These are phyloP conservation scores for Sturnus vulgaris DNA, from an alignment of 2,113 vertebrate genomes.

Conservation along the genomic window DNA sequence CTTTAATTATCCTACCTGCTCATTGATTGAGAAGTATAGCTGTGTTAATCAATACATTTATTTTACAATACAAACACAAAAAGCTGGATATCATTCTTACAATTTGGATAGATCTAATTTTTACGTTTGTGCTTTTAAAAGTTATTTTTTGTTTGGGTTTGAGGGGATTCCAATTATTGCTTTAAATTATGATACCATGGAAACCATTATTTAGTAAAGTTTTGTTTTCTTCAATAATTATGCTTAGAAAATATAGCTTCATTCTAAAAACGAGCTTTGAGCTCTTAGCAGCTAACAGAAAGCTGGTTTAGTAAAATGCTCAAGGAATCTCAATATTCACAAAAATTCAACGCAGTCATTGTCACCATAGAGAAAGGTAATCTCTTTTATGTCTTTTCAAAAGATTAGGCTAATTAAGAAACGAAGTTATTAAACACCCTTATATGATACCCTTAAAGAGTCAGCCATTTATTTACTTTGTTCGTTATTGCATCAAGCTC, in stretches of 20 bases:
- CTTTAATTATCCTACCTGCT: neutral
- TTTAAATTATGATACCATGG: neutral
- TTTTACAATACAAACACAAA: neutral
- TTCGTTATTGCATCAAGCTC: conserved; percentile 93
- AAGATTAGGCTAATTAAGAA: neutral
- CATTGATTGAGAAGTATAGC: neutral
- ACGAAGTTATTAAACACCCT: neutral
- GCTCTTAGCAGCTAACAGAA: neutral
- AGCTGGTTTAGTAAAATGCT: neutral
- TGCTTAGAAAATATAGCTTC: neutral
- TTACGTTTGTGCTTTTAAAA: neutral
- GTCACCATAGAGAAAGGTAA: neutral
- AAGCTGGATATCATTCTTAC: neutral
- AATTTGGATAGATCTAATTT: neutral
- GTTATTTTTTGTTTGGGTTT: neutral
- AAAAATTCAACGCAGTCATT: neutral
- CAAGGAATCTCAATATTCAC: neutral
- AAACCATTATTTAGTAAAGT: neutral
- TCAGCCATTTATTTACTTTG: conserved; percentile 78
- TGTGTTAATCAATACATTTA: neutral
- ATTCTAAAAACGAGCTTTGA: neutral
- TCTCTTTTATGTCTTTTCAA: neutral
- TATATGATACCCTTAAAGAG: neutral
- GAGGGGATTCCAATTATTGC: neutral
- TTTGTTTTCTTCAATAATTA: neutral